phyloP scores from a whole-genome alignment of 2,113 vertebrate genomes.

The Thinocorus orbignyianus region DNA sequence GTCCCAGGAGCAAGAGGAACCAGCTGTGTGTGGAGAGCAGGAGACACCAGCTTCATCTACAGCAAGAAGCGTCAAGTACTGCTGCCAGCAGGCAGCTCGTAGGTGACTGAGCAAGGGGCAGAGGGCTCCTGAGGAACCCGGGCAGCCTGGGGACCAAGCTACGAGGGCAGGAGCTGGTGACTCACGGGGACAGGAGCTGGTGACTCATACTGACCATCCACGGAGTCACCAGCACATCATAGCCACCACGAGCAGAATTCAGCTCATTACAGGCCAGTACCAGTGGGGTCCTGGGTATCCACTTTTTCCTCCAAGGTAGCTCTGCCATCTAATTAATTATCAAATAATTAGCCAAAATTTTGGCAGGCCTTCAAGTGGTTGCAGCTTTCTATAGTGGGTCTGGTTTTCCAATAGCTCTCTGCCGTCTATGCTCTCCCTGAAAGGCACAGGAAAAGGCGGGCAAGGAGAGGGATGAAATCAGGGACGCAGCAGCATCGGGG shows the following conservation, averaged over 20 bases:
- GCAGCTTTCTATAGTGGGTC: neutral
- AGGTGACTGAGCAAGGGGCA: neutral
- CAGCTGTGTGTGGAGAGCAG: too few species aligned
- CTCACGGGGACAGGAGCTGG: neutral
- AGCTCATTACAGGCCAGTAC: neutral
- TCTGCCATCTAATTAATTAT: neutral
- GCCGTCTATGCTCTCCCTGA: neutral
- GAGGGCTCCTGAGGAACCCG: neutral
- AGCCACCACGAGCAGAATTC: neutral
- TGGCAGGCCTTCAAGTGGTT: neutral
- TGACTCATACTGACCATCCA: neutral
- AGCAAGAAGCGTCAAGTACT: too few species aligned
- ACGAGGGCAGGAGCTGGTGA: neutral
- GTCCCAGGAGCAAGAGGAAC: neutral
- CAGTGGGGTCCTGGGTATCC: neutral
- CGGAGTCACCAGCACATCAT: neutral
- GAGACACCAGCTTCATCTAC: neutral
- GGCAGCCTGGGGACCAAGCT: neutral
- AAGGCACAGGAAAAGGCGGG: neutral
- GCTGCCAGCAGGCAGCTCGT: neutral
- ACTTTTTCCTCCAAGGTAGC: neutral
- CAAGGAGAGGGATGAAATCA: neutral
- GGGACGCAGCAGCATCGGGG: neutral
- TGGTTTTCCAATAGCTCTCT: neutral
- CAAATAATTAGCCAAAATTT: neutral